Conservation (phyloP, 2,888 invertebrate species). For the Xylophagus ater region DNA sequence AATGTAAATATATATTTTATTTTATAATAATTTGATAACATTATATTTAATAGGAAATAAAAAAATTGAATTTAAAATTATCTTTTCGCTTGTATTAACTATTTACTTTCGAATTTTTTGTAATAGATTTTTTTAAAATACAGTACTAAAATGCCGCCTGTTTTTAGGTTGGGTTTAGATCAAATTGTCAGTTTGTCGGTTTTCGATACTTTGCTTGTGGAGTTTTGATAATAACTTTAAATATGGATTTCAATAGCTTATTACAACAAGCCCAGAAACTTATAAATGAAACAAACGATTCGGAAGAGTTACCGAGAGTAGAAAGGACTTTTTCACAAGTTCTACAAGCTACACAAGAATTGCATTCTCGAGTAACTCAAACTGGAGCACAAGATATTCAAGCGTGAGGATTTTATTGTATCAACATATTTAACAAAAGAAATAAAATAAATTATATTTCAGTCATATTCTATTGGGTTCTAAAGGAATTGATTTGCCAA, state of each 20-base stretch:
- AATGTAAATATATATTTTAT: too few relatives aligned
- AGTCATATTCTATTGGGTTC: constrained; percentile 85
- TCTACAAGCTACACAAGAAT: constrained; percentile 77
- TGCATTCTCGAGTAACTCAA: constrained; percentile 78
- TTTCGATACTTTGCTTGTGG: too few relatives aligned
- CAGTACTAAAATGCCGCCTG: too few relatives aligned
- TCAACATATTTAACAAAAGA: constrained; percentile 3
- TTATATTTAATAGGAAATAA: too few relatives aligned
- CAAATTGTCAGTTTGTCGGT: too few relatives aligned
- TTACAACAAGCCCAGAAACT: constrained; percentile 86
- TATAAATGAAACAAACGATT: constrained; percentile 76
- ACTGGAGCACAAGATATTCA: constrained; percentile 81
- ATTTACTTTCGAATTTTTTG: too few relatives aligned
- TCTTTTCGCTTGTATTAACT: too few relatives aligned
- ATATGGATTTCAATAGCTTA: constrained; percentile 70
- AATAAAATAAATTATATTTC: constrained; percentile 20
- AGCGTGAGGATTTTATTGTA: constrained; percentile 46
- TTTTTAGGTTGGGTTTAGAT: too few relatives aligned
- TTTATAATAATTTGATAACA: too few relatives aligned
- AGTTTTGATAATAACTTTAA: too few relatives aligned
- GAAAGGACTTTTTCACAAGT: constrained; percentile 86
- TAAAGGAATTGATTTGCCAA: constrained; percentile 87
- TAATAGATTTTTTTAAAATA: too few relatives aligned
- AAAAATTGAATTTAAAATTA: too few relatives aligned
- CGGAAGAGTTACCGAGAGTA: constrained; percentile 72